A percentile compares a stretch with the other conserved stretches of the same genome.
These are phyloP conservation scores for Trichogramma evanescens DNA, from an alignment of 2,888 invertebrate genomes.

Conservation along the genomic window DNA sequence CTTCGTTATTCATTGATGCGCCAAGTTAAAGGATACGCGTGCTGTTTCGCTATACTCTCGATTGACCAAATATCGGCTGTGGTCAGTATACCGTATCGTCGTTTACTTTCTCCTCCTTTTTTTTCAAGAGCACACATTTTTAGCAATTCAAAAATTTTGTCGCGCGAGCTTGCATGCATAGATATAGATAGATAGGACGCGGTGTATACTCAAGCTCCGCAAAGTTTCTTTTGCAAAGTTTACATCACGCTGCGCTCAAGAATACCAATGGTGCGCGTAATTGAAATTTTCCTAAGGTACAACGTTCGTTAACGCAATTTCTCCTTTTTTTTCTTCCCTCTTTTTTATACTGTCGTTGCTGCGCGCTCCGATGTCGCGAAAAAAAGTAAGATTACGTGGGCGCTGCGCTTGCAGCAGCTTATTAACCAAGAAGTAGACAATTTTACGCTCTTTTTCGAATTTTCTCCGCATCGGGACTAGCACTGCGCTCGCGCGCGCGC, in stretches of 20 bases:
- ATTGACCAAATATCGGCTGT: too few relatives aligned
- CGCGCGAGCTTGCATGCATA: too few relatives aligned
- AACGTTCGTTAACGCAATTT: slow-evolving; percentile 13
- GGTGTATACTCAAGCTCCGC: not conserved
- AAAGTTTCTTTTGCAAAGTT: not conserved
- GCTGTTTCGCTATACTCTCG: too few relatives aligned
- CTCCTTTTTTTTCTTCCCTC: not conserved
- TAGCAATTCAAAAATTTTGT: too few relatives aligned
- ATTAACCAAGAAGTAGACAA: slow-evolving; percentile 8
- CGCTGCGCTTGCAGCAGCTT: not conserved
- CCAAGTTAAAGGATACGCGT: too few relatives aligned
- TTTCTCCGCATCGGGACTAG: not conserved
- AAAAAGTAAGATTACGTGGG: not conserved
- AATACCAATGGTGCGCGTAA: slow-evolving; percentile 18
- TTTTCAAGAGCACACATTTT: too few relatives aligned
- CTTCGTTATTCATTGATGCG: too few relatives aligned
- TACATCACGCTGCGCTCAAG: not conserved
- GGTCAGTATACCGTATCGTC: too few relatives aligned
- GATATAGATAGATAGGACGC: too few relatives aligned
- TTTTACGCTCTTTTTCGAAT: not conserved
- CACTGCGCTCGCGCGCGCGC: not conserved
- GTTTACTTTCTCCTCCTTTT: too few relatives aligned
- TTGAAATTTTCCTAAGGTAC: slow-evolving; percentile 7
- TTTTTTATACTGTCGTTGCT: too few relatives aligned
- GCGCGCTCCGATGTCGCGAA: slow-evolving; percentile 13